Evolutionary conservation across 2,888 invertebrate species (phyloP).

Genomic region (Laothoe populi): DNA sequence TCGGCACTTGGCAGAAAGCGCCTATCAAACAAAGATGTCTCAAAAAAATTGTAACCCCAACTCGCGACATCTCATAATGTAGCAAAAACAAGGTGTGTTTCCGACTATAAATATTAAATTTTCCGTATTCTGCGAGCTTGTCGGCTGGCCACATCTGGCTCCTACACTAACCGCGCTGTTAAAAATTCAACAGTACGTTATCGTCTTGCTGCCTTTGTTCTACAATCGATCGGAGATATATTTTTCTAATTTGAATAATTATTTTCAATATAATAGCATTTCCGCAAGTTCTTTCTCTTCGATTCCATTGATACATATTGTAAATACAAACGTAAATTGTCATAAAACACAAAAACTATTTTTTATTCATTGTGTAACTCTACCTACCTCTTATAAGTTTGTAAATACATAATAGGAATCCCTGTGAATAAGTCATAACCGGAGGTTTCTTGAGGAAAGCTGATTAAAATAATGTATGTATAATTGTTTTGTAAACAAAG

Average conservation of each 20-base stretch:
- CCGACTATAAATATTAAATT: constrained; percentile 80
- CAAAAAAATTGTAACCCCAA: constrained; percentile 43
- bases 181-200: constrained; percentile 76
- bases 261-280: background rate
- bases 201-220: constrained; percentile 64
- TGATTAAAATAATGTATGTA: background rate
- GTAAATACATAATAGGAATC: background rate
- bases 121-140: constrained; percentile 70
- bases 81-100: constrained; percentile 69
- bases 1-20: constrained; percentile 15
- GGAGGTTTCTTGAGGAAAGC: background rate
- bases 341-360: constrained; percentile 3
- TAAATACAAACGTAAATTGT: background rate
- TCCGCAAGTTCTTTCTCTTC: background rate
- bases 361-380: constrained; percentile 2
- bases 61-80: constrained; percentile 62
- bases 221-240: constrained; percentile 48
- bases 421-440: background rate
- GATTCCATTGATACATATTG: background rate
- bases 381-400: too few species aligned
- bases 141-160: constrained; percentile 65
- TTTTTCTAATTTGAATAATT: constrained; percentile 22
- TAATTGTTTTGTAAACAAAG: constrained; percentile 6
- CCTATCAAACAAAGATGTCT: constrained; percentile 25
- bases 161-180: constrained; percentile 69